phyloP scores from a whole-genome alignment of 2,888 invertebrate genomes.

The Sarcophaga subvicina region DNA sequence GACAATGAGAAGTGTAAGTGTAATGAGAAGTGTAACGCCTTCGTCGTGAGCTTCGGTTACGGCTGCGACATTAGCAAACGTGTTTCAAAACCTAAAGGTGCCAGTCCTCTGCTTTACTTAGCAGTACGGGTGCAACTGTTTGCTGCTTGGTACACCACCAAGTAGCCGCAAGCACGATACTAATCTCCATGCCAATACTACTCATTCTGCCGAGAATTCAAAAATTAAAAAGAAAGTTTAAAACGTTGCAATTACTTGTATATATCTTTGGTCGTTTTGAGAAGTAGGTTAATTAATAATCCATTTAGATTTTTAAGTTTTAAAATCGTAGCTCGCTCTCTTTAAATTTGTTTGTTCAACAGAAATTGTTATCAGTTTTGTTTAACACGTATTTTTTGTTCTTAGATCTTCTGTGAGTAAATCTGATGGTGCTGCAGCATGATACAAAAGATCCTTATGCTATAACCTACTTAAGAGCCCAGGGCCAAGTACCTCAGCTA shows the following conservation, averaged over 20 bases:
- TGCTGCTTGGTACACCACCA: constrained; percentile 62
- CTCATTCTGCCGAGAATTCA: neutral
- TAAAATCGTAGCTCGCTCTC: constrained; percentile 63
- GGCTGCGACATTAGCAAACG: constrained; percentile 80
- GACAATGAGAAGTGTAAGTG: constrained; percentile 88
- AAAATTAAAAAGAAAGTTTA: constrained; percentile 59
- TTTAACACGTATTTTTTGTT: constrained; percentile 59
- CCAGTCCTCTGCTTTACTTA: constrained; percentile 82
- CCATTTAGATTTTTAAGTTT: neutral
- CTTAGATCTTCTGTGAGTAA: constrained; percentile 57
- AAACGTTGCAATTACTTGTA: neutral
- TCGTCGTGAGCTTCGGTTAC: constrained; percentile 69
- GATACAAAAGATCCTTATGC: constrained; percentile 85
- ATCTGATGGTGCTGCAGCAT: constrained; percentile 47
- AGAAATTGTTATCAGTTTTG: constrained; percentile 36
- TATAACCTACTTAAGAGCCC: constrained; percentile 88
- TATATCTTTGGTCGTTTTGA: neutral
- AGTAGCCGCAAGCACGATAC: neutral
- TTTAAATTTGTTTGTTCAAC: constrained; percentile 34
- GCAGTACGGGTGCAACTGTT: constrained; percentile 65
- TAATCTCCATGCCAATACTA: too few species aligned
- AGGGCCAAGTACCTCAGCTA: constrained; percentile 89
- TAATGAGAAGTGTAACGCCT: constrained; percentile 86
- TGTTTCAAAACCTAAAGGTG: constrained; percentile 85
- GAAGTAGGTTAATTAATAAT: neutral